A percentile compares a stretch with the other conserved stretches of the same genome.
Evolutionary conservation across 2,888 invertebrate species (phyloP).

Genomic region (Ischnura elegans): DNA sequence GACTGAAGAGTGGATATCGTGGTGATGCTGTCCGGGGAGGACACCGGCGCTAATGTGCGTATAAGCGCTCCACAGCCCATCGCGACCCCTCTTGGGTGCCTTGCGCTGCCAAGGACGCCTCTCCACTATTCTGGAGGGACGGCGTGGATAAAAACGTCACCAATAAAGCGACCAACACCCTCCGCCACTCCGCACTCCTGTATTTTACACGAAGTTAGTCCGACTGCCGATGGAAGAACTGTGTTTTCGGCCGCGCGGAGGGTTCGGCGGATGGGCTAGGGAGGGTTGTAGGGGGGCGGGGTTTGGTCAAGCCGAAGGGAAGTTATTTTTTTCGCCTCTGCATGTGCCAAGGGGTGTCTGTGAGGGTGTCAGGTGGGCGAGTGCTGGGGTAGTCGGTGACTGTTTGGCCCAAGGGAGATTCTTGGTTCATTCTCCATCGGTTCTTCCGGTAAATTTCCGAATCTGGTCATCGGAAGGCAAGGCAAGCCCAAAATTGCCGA

Average conservation of each 20-base stretch:
- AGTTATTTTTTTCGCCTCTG: background rate
- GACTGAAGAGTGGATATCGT: background rate
- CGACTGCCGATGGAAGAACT: constrained; percentile 57
- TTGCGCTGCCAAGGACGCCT: background rate
- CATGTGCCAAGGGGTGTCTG: too few species aligned
- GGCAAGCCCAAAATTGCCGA: background rate
- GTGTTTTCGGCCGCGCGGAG: constrained; percentile 13
- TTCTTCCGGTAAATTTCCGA: background rate
- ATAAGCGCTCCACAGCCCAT: background rate
- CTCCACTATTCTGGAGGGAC: background rate
- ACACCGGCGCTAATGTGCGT: background rate
- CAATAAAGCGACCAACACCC: constrained; percentile 60
- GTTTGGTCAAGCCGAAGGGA: too few species aligned
- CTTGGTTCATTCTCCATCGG: background rate
- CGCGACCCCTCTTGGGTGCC: background rate
- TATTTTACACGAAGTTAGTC: constrained; percentile 59
- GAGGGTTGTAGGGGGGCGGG: background rate
- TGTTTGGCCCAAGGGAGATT: background rate
- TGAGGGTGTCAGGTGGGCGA: background rate
- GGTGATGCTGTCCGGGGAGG: background rate
- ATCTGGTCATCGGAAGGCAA: background rate
- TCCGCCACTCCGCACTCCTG: constrained; percentile 46
- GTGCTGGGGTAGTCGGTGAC: background rate
- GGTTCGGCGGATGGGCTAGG: background rate
- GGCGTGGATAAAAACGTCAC: constrained; percentile 42